Conservation (phyloP, 2,797 vertebrate species). For the Ataeniobius toweri region DNA sequence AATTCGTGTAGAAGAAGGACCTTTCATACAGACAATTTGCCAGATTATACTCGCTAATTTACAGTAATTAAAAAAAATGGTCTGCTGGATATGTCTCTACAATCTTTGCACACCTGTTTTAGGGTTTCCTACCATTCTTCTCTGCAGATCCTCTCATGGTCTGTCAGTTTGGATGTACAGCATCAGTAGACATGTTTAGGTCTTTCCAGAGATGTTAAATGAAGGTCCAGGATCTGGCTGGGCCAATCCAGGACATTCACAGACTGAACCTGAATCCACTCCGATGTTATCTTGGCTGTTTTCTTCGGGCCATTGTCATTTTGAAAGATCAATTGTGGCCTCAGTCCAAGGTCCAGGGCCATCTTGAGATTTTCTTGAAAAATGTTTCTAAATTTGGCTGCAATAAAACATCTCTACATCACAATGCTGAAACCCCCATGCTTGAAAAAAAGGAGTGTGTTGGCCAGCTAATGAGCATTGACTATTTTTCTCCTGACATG, state of each 20-base stretch:
- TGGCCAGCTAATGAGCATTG: too few species aligned
- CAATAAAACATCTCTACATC: background rate
- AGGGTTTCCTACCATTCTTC: background rate
- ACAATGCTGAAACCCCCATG: background rate
- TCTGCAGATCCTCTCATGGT: background rate
- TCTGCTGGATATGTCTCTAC: background rate
- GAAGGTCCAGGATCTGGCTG: too few species aligned
- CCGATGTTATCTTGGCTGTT: too few species aligned
- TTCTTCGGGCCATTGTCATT: too few species aligned
- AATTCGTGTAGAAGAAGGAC: background rate
- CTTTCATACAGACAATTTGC: background rate
- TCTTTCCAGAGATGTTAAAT: too few species aligned
- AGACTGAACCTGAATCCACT: too few species aligned
- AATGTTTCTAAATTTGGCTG: background rate
- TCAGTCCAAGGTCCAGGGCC: too few species aligned
- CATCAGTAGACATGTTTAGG: too few species aligned
- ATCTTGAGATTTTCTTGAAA: background rate
- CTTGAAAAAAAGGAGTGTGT: background rate
- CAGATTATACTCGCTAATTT: background rate
- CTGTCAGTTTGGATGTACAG: background rate
- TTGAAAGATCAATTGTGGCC: too few species aligned
- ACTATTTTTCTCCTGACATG: background rate
- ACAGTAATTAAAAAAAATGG: background rate
- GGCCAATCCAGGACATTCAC: too few species aligned
- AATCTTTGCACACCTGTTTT: background rate